phyloP scores from a whole-genome alignment of 2,888 invertebrate species.

The Mythimna loreyi region DNA sequence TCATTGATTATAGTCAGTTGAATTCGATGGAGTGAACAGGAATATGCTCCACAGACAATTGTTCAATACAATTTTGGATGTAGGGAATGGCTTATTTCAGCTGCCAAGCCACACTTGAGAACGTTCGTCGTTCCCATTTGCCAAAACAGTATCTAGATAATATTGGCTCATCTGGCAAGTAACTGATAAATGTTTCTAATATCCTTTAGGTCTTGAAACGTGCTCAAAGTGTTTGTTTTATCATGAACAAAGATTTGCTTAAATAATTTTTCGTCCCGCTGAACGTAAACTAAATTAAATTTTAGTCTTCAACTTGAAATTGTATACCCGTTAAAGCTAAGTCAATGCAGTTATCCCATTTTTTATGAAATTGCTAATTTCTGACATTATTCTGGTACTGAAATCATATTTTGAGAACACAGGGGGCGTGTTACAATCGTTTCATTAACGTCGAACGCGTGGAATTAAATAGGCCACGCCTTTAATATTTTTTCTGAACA shows the following conservation, averaged over 20 bases:
- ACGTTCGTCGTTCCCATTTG: background rate
- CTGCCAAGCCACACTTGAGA: background rate
- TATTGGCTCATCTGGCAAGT: background rate
- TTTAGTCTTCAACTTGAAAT: background rate
- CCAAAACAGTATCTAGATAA: too few species aligned
- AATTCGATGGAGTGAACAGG: background rate
- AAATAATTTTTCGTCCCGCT: background rate
- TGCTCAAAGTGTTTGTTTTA: background rate
- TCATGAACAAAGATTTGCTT: background rate
- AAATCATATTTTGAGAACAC: too few species aligned
- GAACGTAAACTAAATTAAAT: background rate
- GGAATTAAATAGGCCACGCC: too few species aligned
- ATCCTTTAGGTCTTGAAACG: constrained; percentile 9
- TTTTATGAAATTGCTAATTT: background rate
- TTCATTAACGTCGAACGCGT: too few species aligned
- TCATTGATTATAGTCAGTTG: background rate
- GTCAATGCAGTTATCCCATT: background rate
- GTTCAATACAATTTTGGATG: too few species aligned
- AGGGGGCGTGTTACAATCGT: too few species aligned
- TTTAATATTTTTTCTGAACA: too few species aligned
- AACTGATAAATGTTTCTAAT: background rate
- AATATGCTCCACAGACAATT: background rate
- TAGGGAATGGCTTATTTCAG: background rate
- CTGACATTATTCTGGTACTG: too few species aligned
- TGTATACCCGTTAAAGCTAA: background rate